Evolutionary conservation across 2,888 invertebrate genomes (phyloP), one percentile per base, ranked within the genome.

Genomic region (Chrysotoxum bicinctum): DNA sequence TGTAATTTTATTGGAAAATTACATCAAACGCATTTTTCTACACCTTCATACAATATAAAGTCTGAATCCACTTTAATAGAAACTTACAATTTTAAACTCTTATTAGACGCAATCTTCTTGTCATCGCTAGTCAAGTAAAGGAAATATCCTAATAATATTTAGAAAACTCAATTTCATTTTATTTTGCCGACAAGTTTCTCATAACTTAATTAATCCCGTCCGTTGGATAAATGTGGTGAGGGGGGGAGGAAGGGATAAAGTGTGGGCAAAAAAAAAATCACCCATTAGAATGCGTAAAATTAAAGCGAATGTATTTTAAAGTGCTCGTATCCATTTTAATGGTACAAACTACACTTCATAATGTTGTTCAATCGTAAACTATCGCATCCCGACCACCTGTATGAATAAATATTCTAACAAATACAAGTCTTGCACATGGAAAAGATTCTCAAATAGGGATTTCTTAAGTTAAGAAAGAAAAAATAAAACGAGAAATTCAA

Each of bases 311-410:
- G 62, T 32, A 64, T 70, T 60, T 52, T 68, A 73, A 82, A 82
- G 77, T 82, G 77, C 73, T 73, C 72, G 48, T 50, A 48, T 54
- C 72, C 60, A 62, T 74, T 72, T 69, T 45, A 60, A 74, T 80
- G 40, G 60, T 74, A 43, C 60, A 58, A 52, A 66, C 50, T 50
- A 54, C 60, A 77, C 77, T 66, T 45, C 66, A 50, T 14, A 50
- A 64, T 56, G 48, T 32, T 56, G 48, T 50, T 50, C 7, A 7
- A 26, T 50, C 50, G 50, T 50, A 50, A 50, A 26, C 50, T 23
- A 77, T 40, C 64, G 21, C 60, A 60, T 35, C 50, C 26, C 58
- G 66, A 66, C 72, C 77, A 77, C 77, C 77, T 82, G 81, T 76
- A 56, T 52, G 66, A 52, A 35, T 75, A 21, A 32, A 21, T n/a